Base-by-base conservation (phyloP, 1,140 invertebrate species). In the Onthophagus taurus region DNA sequence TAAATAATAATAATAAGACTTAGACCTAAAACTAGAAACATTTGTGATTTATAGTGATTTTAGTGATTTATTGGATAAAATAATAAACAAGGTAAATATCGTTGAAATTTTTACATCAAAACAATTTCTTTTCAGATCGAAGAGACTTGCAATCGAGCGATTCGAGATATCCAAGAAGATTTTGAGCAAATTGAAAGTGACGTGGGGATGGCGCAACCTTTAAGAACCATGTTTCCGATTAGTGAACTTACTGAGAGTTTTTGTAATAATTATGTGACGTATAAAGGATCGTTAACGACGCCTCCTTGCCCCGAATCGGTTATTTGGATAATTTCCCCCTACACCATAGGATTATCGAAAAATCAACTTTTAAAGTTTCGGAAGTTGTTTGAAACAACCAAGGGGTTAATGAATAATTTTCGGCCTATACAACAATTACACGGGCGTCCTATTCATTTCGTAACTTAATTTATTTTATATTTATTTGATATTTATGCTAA, bases 231-330 rank as follows among this genome's bases (percentile, higher is more conserved):
- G 37, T 41, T 41, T 16, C 21, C 13, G 13, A 29, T 41, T 2
- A 41, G 23, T 16, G 21, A 41, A 8, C n/a, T 41, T 11, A 24
- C 16, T 6, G 37, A 41, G 21, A 21, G 21, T 3, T 41, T 41
- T 24, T 41, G 37, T 23, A 74, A 69, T 37, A 77, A 78, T 13
- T 97, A 93, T 66, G 97, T 89, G 86, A 90, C 85, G 0, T 96
- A 96, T 61, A 75, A 75, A 49, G 92, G 92, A 3, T 93, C 89
- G 0, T 67, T 97, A 21, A 96, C 92, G n/a, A 93, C 89, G 0
- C 90, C 92, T 1, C 90, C 92, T 7, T 92, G 88, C 54, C 80
- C 75, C 30, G 91, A 97, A 69, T 83, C 78, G 43, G 89, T 96
- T 26, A 87, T 80, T 17, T 97, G 92, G 91, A 85, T 92, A 44